Evolutionary conservation across 2,888 invertebrate species (phyloP), one percentile per base, ranked within the genome.

Genomic region (Folsomia manolachei): DNA sequence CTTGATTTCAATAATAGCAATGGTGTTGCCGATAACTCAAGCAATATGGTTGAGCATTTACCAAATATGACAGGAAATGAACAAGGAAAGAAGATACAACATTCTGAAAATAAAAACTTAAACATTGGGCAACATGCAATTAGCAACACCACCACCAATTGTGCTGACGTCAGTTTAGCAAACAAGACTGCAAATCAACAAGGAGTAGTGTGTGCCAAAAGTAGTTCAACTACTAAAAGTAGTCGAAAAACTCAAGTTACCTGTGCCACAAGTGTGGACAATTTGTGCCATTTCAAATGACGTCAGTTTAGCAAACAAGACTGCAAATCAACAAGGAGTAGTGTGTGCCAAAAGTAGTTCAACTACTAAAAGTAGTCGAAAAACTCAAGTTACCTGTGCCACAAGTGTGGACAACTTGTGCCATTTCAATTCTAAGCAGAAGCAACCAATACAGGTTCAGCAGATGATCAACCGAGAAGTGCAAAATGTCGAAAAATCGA

Each of bases 391-490:
- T 39, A 67, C 73, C 2, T 73, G 78, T 73, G 76, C 74, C 73
- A 76, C 75, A 18, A 79, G 78, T 74, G 77, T 79, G 26, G 79
- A 79, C 64, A 79, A 78, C 76, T 60, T 79, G 60, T 79, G 76
- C 66, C 78, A 75, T 75, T 69, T 70, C 23, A 75, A 69, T 70
- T 39, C 14, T 39, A 39, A 39, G 39, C 4, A 39, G 39, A 39
- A 4, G 14, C 39, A 39, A 39, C 39, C 14, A 9, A 39, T 9
- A 14, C 39, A n/a, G n/a, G n/a, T n/a, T n/a, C n/a, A 4, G 14
- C 39, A 39, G 39, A 39, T 39, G 39, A 39, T 39, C 4, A 39
- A 39, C 39, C 4, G 39, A 39, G 39, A 39, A 39, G 39, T 4
- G 14, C 7, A 39, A 4, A 39, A 39, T 14, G 39, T 39, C 39